Base-by-base conservation (phyloP, 2,113 vertebrate species). In the Tretioscincus oriximinensis region DNA sequence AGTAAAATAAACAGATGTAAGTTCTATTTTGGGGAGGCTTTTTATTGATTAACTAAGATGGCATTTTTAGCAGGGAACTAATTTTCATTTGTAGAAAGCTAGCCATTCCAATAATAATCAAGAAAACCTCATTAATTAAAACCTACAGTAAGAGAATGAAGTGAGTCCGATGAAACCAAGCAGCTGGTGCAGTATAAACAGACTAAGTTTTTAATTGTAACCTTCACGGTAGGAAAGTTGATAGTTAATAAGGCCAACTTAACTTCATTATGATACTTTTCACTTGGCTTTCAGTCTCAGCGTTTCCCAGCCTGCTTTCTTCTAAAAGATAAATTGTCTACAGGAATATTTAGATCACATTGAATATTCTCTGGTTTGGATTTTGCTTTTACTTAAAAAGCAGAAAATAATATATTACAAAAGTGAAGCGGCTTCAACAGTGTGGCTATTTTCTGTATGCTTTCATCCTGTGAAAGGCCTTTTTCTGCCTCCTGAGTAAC, bases 151-250 rank as follows among this genome's bases (percentile, higher is more conserved):
- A 88, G 28, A 89, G 82, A 87, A 88, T 74, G 86, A 88, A 90
- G 69, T 0, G 0, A 86, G 67, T 86, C 35, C 81, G 90, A 87
- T 86, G 88, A 89, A 90, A 54, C 69, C 72, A 85, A 88, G 73
- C 92, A 92, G 90, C 91, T 92, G 91, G 90, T 88, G 65, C 73
- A 31, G 85, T 88, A 88, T 89, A 91, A 91, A 85, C 84, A 92
- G 84, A 79, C 29, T 69, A 60, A 77, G 85, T 89, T 89, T 90
- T 76, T 88, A 88, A 77, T 79, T 80, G 84, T 87, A 92, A 92
- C 89, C 91, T 91, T 92, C 90, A 88, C 80, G 85, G 87, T 8
- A 84, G 86, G 82, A 78, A 87, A 89, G 90, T 78, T 84, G 87
- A 78, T 82, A 88, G 89, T 89, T 91, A 88, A 89, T n/a, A 45